Evolutionary conservation across 1,140 invertebrate species (phyloP).

Genomic region (Lordiphosa collinella): DNA sequence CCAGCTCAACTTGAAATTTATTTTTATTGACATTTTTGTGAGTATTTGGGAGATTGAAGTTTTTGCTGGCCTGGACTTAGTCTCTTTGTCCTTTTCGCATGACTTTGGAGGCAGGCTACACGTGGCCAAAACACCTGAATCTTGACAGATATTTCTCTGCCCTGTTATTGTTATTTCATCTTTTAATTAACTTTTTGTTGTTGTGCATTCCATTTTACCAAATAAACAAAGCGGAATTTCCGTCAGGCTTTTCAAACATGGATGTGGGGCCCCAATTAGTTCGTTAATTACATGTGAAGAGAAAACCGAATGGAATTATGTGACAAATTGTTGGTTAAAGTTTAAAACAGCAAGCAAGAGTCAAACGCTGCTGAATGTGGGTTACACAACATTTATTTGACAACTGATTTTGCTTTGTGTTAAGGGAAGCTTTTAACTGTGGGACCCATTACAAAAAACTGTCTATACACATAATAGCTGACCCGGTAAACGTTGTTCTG

Average conservation of each 20-base stretch:
- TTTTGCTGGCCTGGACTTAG: background rate
- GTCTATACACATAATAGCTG: too few relatives aligned
- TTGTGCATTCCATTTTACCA: background rate
- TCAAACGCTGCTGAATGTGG: too few relatives aligned
- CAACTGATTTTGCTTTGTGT: too few relatives aligned
- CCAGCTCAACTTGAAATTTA: constrained; percentile 31
- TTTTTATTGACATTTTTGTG: constrained; percentile 34
- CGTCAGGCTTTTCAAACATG: constrained; percentile 22
- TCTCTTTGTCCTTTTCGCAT: constrained; percentile 2
- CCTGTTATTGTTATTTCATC: constrained; percentile 6
- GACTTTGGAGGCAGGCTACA: background rate
- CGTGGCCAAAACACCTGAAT: too few relatives aligned
- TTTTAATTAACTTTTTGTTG: constrained; percentile 40
- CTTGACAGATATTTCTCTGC: constrained; percentile 20
- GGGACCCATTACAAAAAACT: too few relatives aligned
- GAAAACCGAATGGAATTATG: too few relatives aligned
- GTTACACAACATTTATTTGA: too few relatives aligned
- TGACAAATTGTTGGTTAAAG: too few relatives aligned
- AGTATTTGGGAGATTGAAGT: background rate
- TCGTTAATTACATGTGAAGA: constrained; percentile 33
- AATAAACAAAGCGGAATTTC: constrained; percentile 26
- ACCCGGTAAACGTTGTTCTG: too few relatives aligned
- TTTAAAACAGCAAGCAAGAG: too few relatives aligned
- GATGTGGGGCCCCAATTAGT: constrained; percentile 4
- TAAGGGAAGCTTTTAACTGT: too few relatives aligned